A percentile compares a stretch with the other conserved stretches of the same genome.
These are phyloP conservation scores for Diacarnus erythraeanus DNA, from an alignment of 37 sponge, comb jelly and placozoan genomes.

Conservation along the genomic window DNA sequence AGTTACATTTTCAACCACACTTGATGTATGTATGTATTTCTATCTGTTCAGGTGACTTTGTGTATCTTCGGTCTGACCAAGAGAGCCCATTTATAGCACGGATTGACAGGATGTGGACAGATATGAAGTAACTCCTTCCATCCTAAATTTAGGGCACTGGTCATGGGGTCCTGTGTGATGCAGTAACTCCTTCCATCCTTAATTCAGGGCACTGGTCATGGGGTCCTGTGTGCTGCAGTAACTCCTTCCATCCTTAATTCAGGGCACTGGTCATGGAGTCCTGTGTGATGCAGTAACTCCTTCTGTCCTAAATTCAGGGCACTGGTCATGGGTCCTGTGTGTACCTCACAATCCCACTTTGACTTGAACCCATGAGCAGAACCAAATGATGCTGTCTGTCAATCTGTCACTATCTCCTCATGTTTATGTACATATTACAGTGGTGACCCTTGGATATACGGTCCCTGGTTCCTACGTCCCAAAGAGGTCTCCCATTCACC, in stretches of 20 bases:
- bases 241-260: neutral
- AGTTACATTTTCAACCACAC: too few relatives aligned
- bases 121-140: constrained; percentile 63
- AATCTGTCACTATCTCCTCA: neutral
- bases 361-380: neutral
- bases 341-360: neutral
- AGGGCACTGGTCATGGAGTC: too few relatives aligned
- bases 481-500: constrained; percentile 75
- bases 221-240: too few relatives aligned
- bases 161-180: too few relatives aligned
- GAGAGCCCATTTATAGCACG: constrained; percentile 85
- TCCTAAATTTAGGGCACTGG: neutral
- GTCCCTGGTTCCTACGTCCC: constrained; percentile 93
- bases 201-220: neutral
- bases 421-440: constrained; percentile 18
- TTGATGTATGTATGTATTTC: too few relatives aligned
- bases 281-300: constrained; percentile 72
- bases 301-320: neutral
- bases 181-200: neutral
- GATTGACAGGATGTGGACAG: constrained; percentile 93
- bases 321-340: too few relatives aligned
- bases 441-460: constrained; percentile 86
- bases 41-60: constrained; percentile 81
- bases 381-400: neutral
- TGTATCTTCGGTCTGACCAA: constrained; percentile 87